phyloP scores from a whole-genome alignment of 2,113 vertebrate species.

The Chiloscyllium plagiosum region DNA sequence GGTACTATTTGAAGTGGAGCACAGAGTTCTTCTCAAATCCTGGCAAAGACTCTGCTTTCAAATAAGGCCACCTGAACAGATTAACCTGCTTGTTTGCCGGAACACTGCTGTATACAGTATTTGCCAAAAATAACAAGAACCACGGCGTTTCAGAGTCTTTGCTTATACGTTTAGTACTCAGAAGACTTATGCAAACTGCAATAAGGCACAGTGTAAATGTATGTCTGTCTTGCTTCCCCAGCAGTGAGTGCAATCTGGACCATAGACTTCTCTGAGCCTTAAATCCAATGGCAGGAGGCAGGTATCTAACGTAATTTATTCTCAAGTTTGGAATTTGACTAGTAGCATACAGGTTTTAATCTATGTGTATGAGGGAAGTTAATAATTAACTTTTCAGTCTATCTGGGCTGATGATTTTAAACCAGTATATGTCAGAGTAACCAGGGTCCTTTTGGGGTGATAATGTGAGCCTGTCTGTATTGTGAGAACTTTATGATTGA shows the following conservation, averaged over 20 bases:
- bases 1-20: not conserved
- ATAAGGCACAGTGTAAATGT: not conserved
- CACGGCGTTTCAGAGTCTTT: not conserved
- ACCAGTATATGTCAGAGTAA: too few species aligned
- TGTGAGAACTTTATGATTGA: too few species aligned
- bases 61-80: not conserved
- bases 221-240: not conserved
- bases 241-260: not conserved
- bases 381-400: too few species aligned
- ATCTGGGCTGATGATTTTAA: too few species aligned
- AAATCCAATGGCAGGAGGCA: not conserved
- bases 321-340: too few species aligned
- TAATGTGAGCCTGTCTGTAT: too few species aligned
- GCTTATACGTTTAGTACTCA: not conserved
- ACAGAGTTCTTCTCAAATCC: not conserved
- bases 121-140: not conserved
- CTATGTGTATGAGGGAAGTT: too few species aligned
- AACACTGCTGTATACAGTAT: not conserved
- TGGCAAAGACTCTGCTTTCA: not conserved
- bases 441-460: too few species aligned
- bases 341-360: too few species aligned
- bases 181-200: not conserved
- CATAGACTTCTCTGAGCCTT: not conserved
- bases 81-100: not conserved
- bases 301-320: too few species aligned